Evolutionary conservation across 2,113 vertebrate genomes (phyloP).

Genomic region (Siniperca chuatsi): DNA sequence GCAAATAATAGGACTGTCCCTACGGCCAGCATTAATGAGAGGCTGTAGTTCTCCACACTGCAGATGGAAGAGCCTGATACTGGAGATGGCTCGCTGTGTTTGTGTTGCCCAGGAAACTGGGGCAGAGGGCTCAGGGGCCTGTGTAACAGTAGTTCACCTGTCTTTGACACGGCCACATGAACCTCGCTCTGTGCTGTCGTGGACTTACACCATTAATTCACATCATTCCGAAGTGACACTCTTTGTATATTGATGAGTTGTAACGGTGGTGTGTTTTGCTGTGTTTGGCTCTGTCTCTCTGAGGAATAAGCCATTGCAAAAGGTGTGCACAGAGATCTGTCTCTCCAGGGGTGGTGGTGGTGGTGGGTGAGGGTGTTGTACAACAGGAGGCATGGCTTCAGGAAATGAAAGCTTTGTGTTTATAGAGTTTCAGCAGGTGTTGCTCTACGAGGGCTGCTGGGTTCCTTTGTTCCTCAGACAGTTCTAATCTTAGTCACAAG

Average conservation of each 20-base stretch:
- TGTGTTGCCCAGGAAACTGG: constrained; percentile 78
- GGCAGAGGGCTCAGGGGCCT: constrained; percentile 48
- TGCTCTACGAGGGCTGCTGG: constrained; percentile 29
- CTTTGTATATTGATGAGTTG: neutral
- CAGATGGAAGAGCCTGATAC: constrained; percentile 73
- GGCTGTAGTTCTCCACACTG: constrained; percentile 59
- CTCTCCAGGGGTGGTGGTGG: constrained; percentile 52
- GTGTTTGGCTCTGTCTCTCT: constrained; percentile 39
- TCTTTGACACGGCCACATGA: constrained; percentile 36
- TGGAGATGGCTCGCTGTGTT: constrained; percentile 79
- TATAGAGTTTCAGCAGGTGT: constrained; percentile 55
- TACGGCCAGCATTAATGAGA: constrained; percentile 73
- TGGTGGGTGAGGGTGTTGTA: constrained; percentile 19
- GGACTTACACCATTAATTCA: neutral
- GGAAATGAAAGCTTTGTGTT: constrained; percentile 63
- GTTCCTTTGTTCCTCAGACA: constrained; percentile 44
- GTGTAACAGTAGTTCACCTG: constrained; percentile 65
- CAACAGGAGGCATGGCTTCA: constrained; percentile 48
- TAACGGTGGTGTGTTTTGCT: constrained; percentile 34
- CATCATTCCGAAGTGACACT: neutral
- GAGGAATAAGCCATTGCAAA: constrained; percentile 45
- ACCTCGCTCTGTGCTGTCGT: neutral
- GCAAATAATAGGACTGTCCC: constrained; percentile 63
- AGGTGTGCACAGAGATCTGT: constrained; percentile 55
- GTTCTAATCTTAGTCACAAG: constrained; percentile 33